These are phyloP conservation scores for Drosophila meridionalis DNA, from an alignment of 2,888 invertebrate genomes.

Conservation along the genomic window DNA sequence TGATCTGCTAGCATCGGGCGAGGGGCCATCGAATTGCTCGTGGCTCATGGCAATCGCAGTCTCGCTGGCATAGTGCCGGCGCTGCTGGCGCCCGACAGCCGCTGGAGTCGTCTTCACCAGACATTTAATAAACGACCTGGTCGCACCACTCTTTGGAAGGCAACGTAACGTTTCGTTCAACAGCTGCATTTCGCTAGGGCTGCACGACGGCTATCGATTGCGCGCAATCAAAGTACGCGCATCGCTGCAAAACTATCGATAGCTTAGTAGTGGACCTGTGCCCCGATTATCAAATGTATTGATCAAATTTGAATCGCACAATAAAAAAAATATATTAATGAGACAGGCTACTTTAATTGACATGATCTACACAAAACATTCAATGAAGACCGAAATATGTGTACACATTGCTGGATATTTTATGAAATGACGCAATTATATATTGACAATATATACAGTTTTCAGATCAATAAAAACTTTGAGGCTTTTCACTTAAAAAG, in stretches of 20 bases:
- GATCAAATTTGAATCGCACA: background rate
- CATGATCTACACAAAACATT: background rate
- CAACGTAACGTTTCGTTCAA: conserved; percentile 59
- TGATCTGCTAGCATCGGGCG: conserved; percentile 80
- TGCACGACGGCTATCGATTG: conserved; percentile 31
- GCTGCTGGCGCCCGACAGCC: background rate
- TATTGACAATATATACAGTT: background rate
- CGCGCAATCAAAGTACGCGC: background rate
- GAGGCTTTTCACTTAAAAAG: background rate
- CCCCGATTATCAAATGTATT: background rate
- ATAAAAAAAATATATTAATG: background rate
- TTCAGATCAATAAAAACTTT: background rate
- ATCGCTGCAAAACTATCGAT: conserved; percentile 4
- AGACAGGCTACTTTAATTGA: conserved; percentile 1
- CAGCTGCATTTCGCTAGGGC: conserved; percentile 54
- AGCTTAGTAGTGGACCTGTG: background rate
- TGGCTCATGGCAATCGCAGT: conserved; percentile 88
- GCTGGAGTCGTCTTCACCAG: background rate
- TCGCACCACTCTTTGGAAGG: conserved; percentile 20
- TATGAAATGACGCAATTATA: background rate
- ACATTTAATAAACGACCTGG: conserved; percentile 22
- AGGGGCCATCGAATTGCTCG: conserved; percentile 87
- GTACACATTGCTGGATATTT: background rate
- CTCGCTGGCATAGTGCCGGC: conserved; percentile 25
- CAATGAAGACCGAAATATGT: background rate